A percentile compares a stretch with the other conserved stretches of the same genome.
phyloP scores from a whole-genome alignment of 2,113 vertebrate genomes.

The Gallinago jamesoni region DNA sequence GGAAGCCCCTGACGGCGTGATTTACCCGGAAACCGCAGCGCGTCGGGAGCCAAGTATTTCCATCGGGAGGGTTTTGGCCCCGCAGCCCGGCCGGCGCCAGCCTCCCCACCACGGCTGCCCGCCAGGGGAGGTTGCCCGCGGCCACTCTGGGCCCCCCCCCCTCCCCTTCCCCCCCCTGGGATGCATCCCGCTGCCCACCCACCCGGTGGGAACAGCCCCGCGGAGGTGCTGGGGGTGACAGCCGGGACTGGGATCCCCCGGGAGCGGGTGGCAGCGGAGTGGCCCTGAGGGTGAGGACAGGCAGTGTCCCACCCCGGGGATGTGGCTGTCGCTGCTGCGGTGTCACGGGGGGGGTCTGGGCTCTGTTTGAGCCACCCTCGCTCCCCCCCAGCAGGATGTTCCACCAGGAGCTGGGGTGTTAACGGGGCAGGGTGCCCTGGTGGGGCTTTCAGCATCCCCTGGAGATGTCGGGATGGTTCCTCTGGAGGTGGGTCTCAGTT shows the following conservation, averaged over 20 bases:
- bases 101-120: background rate
- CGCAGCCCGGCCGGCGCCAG: slow-evolving; percentile 29
- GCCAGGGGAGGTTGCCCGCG: background rate
- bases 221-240: background rate
- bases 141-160: background rate
- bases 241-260: background rate
- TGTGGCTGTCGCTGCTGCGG: background rate
- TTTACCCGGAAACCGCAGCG: slow-evolving; percentile 35
- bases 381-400: background rate
- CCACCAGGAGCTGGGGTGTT: background rate
- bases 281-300: too few species aligned
- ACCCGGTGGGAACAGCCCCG: rapidly evolving
- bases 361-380: rapidly evolving
- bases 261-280: background rate
- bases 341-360: background rate
- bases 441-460: background rate
- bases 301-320: rapidly evolving
- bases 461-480: background rate
- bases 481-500: background rate
- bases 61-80: background rate
- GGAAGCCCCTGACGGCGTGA: slow-evolving; percentile 34
- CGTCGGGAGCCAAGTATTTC: background rate
- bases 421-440: rapidly evolving
- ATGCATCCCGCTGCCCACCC: background rate
- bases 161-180: background rate